Conservation (phyloP, 2,113 vertebrate species). For the Campylorhamphus procurvoides region DNA sequence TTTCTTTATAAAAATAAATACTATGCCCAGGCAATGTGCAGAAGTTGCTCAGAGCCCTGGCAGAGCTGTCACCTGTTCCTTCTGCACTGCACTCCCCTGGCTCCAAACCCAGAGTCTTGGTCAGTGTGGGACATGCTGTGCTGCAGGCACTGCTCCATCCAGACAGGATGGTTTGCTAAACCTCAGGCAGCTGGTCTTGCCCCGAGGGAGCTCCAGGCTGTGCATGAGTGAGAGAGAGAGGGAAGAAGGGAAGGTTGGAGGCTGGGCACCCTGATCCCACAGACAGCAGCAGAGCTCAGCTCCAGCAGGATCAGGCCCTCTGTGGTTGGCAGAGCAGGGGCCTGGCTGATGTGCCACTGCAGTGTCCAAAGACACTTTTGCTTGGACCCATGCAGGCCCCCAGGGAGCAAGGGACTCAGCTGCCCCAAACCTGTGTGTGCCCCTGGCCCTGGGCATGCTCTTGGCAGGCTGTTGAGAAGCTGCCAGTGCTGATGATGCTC, state of each 20-base stretch:
- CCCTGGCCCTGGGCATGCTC: not conserved
- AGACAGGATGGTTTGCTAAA: not conserved
- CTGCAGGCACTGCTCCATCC: accelerated
- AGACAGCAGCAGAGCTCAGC: not conserved
- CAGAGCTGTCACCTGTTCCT: not conserved
- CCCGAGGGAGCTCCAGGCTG: not conserved
- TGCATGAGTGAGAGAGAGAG: no score
- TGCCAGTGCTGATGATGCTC: not conserved
- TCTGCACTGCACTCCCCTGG: not conserved
- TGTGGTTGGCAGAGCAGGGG: not conserved
- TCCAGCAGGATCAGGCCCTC: not conserved
- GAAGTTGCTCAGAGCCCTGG: not conserved
- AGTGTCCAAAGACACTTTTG: not conserved
- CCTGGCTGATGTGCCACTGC: not conserved
- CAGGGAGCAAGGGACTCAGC: accelerated
- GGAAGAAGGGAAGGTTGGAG: not conserved
- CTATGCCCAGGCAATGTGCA: accelerated
- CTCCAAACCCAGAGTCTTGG: accelerated
- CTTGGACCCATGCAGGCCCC: accelerated
- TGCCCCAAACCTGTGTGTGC: not conserved
- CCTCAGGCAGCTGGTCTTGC: not conserved
- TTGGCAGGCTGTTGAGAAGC: not conserved
- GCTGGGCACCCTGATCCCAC: not conserved
- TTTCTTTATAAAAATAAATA: not conserved
- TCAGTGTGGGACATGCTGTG: not conserved